Percentiles rank a stretch among this genome's conserved stretches.
These are phyloP conservation scores for Urosaurus nigricauda DNA, from an alignment of 2,797 vertebrate species.

Conservation along the genomic window DNA sequence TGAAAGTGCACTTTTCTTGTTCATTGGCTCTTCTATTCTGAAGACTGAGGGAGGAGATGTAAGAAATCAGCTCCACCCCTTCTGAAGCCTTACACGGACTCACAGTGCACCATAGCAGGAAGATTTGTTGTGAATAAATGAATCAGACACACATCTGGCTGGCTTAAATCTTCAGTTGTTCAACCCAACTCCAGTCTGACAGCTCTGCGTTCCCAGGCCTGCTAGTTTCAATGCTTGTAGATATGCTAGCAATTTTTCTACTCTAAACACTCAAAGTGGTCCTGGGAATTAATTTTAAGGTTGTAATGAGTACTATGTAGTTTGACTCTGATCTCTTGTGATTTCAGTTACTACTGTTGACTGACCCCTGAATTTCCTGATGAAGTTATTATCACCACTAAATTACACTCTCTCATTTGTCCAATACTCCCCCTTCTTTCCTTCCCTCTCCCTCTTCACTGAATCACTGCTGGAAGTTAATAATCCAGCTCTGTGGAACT, in stretches of 20 bases:
- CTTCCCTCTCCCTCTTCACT: slow-evolving; percentile 53
- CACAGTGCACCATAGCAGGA: slow-evolving; percentile 37
- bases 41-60: neutral
- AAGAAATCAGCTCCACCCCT: neutral
- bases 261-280: slow-evolving; percentile 61
- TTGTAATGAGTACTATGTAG: slow-evolving; percentile 47
- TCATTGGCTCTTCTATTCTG: slow-evolving; percentile 20
- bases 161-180: slow-evolving; percentile 62
- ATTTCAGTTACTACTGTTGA: slow-evolving; percentile 71
- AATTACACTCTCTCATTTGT: slow-evolving; percentile 50
- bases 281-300: slow-evolving; percentile 55
- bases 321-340: slow-evolving; percentile 70
- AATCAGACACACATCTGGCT: slow-evolving; percentile 54
- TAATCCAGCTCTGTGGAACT: slow-evolving; percentile 70
- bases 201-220: slow-evolving; percentile 39
- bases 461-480: slow-evolving; percentile 70
- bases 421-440: slow-evolving; percentile 50
- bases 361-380: slow-evolving; percentile 68
- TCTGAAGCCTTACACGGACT: neutral
- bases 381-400: slow-evolving; percentile 63
- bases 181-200: slow-evolving; percentile 53
- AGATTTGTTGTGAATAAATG: slow-evolving; percentile 49
- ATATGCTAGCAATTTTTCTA: slow-evolving; percentile 62
- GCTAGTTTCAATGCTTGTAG: slow-evolving; percentile 58
- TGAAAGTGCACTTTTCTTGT: slow-evolving; percentile 31